These are phyloP conservation scores for Rhynchopsitta pachyrhyncha DNA, from an alignment of 2,113 vertebrate genomes.

Conservation along the genomic window DNA sequence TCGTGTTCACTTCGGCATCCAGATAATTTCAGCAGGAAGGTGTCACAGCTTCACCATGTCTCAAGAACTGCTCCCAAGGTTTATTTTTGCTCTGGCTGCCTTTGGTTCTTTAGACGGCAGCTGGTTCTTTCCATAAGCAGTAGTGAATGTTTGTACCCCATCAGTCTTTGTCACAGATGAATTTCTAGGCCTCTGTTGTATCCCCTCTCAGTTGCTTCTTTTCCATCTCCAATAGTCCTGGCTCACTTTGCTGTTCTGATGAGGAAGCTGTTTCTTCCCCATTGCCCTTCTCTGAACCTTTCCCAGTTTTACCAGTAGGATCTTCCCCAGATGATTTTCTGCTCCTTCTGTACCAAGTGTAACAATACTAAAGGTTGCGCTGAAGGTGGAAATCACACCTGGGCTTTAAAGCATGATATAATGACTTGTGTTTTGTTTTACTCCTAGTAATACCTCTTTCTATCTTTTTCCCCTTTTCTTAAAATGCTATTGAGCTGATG, in stretches of 20 bases:
- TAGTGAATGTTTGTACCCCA: not conserved
- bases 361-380: not conserved
- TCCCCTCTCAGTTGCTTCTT: not conserved
- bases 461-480: not conserved
- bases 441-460: not conserved
- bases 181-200: not conserved
- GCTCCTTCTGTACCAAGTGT: not conserved
- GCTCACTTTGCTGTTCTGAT: rapidly evolving
- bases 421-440: not conserved
- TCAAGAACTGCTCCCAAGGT: not conserved
- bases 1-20: not conserved
- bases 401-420: not conserved
- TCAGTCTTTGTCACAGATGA: not conserved
- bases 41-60: not conserved
- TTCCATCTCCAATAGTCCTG: not conserved
- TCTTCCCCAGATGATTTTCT: not conserved
- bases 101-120: not conserved
- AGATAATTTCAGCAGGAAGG: not conserved
- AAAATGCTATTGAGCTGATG: not conserved
- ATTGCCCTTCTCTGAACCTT: not conserved
- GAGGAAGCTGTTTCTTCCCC: not conserved
- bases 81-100: not conserved
- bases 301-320: not conserved
- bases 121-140: not conserved
- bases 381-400: not conserved